phyloP scores from a whole-genome alignment of 64 coral and sea anemone species.

The Montipora cactus region DNA sequence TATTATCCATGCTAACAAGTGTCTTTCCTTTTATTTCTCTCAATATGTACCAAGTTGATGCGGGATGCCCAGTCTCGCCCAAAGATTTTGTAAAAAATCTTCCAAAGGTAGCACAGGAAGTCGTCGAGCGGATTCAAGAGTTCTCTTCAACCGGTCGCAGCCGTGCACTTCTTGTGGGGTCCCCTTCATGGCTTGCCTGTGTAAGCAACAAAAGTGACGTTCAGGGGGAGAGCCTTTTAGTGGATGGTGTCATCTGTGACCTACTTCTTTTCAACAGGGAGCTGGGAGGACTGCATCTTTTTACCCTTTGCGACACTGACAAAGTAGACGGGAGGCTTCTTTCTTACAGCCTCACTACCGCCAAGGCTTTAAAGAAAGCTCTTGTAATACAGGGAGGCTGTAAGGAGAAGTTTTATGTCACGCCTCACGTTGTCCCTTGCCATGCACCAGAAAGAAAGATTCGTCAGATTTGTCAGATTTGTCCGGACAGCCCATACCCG shows the following conservation, averaged over 20 bases:
- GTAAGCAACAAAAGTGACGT: neutral
- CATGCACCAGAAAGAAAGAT: neutral
- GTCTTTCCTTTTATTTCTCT: too few species aligned
- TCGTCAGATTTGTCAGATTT: too few species aligned
- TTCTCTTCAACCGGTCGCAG: neutral
- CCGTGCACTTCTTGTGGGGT: neutral
- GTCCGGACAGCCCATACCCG: neutral
- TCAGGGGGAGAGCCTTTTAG: too few species aligned
- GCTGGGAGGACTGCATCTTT: neutral
- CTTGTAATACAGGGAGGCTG: neutral
- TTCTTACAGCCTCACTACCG: neutral
- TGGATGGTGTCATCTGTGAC: slow-evolving; percentile 36
- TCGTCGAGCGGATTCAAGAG: neutral
- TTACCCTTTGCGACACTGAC: neutral
- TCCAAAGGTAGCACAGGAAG: neutral
- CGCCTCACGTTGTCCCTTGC: slow-evolving; percentile 9
- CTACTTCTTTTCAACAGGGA: neutral
- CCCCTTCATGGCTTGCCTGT: neutral
- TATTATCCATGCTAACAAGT: too few species aligned
- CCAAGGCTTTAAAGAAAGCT: neutral
- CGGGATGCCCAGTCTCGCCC: neutral
- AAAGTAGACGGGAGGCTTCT: neutral
- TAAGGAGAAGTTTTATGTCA: slow-evolving; percentile 37
- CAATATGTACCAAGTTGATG: too few species aligned
- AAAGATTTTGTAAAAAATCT: neutral